A percentile compares a stretch with the other conserved stretches of the same genome.
phyloP scores from a whole-genome alignment of 2,888 invertebrate species.

The Aporophyla nigra region DNA sequence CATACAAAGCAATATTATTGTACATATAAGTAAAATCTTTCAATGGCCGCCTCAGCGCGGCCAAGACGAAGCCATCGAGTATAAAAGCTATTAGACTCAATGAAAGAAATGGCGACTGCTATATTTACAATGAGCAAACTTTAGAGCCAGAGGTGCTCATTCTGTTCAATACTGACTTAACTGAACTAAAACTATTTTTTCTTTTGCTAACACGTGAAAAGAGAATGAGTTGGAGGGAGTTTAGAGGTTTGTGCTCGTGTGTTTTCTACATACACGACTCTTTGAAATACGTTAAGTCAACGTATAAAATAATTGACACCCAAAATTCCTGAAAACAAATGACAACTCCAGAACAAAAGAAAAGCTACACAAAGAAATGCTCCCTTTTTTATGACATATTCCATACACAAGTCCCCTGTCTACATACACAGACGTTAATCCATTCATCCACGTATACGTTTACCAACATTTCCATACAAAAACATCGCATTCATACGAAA shows the following conservation, averaged over 20 bases:
- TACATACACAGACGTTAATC: conserved; percentile 42
- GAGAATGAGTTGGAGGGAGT: neutral
- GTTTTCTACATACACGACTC: neutral
- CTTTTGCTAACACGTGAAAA: neutral
- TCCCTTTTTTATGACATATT: conserved; percentile 52
- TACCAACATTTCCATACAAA: conserved; percentile 53
- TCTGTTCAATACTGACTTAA: conserved; percentile 11
- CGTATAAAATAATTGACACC: conserved; percentile 18
- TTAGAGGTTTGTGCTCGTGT: neutral
- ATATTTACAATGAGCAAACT: conserved; percentile 49
- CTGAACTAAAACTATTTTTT: conserved; percentile 8
- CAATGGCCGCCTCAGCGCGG: conserved; percentile 11
- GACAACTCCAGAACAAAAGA: conserved; percentile 38
- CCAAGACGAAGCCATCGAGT: conserved; percentile 38
- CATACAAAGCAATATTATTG: conserved; percentile 26
- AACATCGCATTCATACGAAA: conserved; percentile 56
- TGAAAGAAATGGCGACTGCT: conserved; percentile 33
- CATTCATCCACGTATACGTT: conserved; percentile 40
- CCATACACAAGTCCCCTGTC: conserved; percentile 19
- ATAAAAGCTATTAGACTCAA: conserved; percentile 51
- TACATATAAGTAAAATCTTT: conserved; percentile 21
- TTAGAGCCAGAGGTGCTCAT: conserved; percentile 20
- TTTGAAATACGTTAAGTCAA: neutral
- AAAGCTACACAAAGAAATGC: conserved; percentile 40
- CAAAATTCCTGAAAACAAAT: conserved; percentile 15